Conservation (phyloP, 2,797 vertebrate genomes). For the Hippocampus kuda region DNA sequence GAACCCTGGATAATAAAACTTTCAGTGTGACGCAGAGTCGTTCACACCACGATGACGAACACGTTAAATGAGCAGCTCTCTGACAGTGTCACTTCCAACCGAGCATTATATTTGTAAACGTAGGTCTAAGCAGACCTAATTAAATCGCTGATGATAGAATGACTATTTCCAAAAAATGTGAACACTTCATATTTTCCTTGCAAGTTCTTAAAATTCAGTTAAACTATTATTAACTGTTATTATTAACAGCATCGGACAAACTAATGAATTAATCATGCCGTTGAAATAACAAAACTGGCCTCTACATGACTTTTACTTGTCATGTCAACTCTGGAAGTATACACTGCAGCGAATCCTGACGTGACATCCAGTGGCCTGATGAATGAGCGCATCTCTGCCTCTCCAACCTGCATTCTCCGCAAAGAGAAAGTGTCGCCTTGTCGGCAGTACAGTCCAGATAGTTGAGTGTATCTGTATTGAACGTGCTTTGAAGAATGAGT, state of each 20-base stretch:
- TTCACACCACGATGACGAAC: neutral
- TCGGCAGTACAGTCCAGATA: slow-evolving; percentile 16
- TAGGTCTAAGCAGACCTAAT: neutral
- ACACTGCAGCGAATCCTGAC: neutral
- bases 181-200: neutral
- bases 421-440: slow-evolving; percentile 12
- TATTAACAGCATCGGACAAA: no score
- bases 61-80: neutral
- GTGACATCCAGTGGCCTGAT: neutral
- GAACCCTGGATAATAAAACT: neutral
- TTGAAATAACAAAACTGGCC: neutral
- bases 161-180: neutral
- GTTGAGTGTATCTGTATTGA: slow-evolving; percentile 10
- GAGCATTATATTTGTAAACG: neutral
- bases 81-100: neutral
- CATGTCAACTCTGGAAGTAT: neutral
- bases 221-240: neutral
- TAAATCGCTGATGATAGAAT: neutral
- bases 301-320: neutral
- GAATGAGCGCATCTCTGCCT: neutral
- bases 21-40: neutral
- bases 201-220: neutral
- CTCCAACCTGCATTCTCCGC: neutral
- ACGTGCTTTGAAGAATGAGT: slow-evolving; percentile 51
- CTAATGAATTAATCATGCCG: no score